Evolutionary conservation across 2,113 vertebrate genomes (phyloP).

Genomic region (Chloropsis cyanopogon): DNA sequence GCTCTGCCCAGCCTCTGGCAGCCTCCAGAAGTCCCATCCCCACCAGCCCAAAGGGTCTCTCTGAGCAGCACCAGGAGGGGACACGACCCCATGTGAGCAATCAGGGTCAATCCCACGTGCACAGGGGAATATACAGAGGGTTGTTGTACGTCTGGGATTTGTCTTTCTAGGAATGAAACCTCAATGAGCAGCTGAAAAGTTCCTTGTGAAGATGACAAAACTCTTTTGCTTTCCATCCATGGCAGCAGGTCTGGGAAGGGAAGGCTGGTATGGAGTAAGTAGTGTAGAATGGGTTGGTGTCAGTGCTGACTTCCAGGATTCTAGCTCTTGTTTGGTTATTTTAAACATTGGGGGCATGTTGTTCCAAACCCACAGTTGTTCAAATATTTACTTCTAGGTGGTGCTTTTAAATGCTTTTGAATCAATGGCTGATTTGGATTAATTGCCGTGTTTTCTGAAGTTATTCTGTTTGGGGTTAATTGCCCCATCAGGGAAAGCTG

Average conservation of each 20-base stretch:
- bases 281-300: not conserved
- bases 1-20: not conserved
- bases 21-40: not conserved
- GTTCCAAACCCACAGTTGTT: not conserved
- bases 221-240: accelerated
- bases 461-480: not conserved
- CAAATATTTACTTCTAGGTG: not conserved
- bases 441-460: not conserved
- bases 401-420: not conserved
- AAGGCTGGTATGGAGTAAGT: not conserved
- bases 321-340: not conserved
- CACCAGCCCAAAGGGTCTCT: not conserved
- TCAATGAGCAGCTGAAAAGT: not conserved
- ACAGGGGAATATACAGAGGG: not conserved
- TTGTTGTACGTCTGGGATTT: not conserved
- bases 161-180: not conserved
- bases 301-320: not conserved
- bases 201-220: not conserved
- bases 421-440: not conserved
- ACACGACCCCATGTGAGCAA: not conserved
- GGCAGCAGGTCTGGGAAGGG: not conserved
- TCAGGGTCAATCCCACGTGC: not conserved
- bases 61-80: not conserved
- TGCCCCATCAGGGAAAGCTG: not conserved
- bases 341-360: not conserved